These are phyloP conservation scores for Druceiella hillmani DNA, from an alignment of 2,888 invertebrate genomes.

Conservation along the genomic window DNA sequence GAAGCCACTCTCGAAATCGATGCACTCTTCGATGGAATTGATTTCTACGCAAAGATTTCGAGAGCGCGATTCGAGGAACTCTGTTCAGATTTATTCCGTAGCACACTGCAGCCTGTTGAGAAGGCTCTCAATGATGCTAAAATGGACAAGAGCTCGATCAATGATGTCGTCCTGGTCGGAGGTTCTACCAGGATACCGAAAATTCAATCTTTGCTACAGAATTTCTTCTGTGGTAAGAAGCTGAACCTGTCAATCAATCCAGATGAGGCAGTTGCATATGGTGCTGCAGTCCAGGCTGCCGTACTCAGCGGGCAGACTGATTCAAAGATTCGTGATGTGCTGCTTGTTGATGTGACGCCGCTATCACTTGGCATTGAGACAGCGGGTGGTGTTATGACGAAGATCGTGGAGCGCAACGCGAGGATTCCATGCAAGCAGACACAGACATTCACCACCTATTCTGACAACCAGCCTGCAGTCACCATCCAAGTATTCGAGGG, in stretches of 20 bases:
- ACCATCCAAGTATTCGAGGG: slow-evolving; percentile 70
- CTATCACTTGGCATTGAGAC: slow-evolving; percentile 72
- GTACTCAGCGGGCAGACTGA: slow-evolving; percentile 68
- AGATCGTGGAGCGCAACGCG: slow-evolving; percentile 65
- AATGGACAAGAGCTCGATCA: slow-evolving; percentile 64
- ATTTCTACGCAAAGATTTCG: slow-evolving; percentile 61
- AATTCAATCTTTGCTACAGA: slow-evolving; percentile 66
- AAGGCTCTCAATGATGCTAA: slow-evolving; percentile 73
- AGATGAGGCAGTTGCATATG: slow-evolving; percentile 76
- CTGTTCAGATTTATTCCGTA: slow-evolving; percentile 63
- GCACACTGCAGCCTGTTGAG: slow-evolving; percentile 70
- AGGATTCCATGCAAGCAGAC: slow-evolving; percentile 67
- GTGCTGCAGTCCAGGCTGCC: slow-evolving; percentile 70
- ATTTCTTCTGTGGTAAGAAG: slow-evolving; percentile 67
- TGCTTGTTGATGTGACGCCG: slow-evolving; percentile 54
- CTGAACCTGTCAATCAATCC: slow-evolving; percentile 72
- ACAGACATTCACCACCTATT: slow-evolving; percentile 70
- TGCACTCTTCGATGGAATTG: slow-evolving; percentile 66
- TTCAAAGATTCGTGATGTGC: slow-evolving; percentile 62
- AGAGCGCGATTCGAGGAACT: slow-evolving; percentile 73
- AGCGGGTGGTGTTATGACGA: slow-evolving; percentile 72
- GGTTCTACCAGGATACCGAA: slow-evolving; percentile 78
- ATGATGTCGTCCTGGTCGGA: slow-evolving; percentile 77
- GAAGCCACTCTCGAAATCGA: slow-evolving; percentile 72
- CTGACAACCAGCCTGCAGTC: slow-evolving; percentile 73